A percentile compares a stretch with the other conserved stretches of the same genome.
Conservation (phyloP, 1,140 invertebrate species). For the Patella vulgata region DNA sequence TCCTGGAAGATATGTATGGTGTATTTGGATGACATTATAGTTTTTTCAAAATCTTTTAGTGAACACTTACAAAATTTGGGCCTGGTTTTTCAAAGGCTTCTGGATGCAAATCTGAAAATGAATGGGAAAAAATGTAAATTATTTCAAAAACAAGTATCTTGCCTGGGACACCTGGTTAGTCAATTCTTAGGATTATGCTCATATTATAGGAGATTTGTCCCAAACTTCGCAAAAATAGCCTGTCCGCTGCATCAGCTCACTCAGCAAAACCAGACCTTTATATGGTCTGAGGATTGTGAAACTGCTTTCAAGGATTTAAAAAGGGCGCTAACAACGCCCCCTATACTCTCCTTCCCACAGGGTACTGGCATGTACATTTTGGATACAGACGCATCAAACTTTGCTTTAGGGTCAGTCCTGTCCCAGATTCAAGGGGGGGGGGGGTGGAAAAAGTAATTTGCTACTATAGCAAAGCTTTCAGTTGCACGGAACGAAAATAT, state of each 20-base stretch:
- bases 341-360: neutral
- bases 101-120: slow-evolving; percentile 23
- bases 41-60: too few relatives aligned
- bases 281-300: slow-evolving; percentile 25
- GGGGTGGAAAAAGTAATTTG: slow-evolving; percentile 7
- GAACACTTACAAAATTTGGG: too few relatives aligned
- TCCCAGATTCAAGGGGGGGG: slow-evolving; percentile 3
- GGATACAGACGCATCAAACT: slow-evolving; percentile 9
- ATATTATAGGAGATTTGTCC: slow-evolving; percentile 27
- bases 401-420: slow-evolving; percentile 3
- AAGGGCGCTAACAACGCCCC: neutral
- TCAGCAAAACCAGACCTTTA: slow-evolving; percentile 9
- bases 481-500: slow-evolving; percentile 11
- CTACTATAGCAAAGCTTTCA: slow-evolving; percentile 5
- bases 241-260: neutral
- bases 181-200: slow-evolving; percentile 16
- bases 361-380: neutral
- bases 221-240: slow-evolving; percentile 1
- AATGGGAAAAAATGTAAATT: slow-evolving; percentile 23
- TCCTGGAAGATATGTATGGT: too few relatives aligned
- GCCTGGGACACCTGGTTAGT: neutral
- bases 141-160: neutral
- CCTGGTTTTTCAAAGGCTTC: slow-evolving; percentile 24
- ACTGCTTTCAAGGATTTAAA: slow-evolving; percentile 27
- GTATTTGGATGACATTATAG: too few relatives aligned